phyloP scores from a whole-genome alignment of 2,797 vertebrate species.

The Micropoecilia bifurca region DNA sequence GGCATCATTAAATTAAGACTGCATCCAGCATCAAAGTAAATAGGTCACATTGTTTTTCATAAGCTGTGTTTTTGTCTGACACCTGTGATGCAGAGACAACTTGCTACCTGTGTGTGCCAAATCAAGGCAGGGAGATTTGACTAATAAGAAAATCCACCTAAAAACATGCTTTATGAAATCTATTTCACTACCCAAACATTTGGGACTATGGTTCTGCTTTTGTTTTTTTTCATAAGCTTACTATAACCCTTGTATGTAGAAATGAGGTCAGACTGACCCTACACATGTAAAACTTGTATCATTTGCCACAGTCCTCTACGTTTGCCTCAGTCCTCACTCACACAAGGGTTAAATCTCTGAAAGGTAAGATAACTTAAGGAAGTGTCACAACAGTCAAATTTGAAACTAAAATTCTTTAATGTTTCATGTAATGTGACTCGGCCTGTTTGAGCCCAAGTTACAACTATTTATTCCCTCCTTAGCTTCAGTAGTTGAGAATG shows the following conservation, averaged over 20 bases:
- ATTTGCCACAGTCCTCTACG: no score
- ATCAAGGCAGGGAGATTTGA: background rate
- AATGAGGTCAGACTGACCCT: no score
- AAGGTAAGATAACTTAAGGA: background rate
- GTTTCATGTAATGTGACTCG: slow-evolving; percentile 20
- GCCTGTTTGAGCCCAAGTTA: slow-evolving; percentile 27
- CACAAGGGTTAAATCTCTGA: background rate
- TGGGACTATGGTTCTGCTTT: background rate
- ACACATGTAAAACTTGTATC: no score
- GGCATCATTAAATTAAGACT: no score
- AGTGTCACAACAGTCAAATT: background rate
- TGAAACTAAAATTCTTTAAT: background rate
- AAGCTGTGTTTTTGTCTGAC: no score
- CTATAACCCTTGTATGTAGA: no score
- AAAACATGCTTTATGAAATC: background rate
- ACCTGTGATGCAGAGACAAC: background rate
- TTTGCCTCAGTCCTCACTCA: no score
- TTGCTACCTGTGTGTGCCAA: background rate
- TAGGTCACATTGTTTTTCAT: no score
- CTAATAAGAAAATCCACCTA: background rate
- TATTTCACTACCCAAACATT: background rate
- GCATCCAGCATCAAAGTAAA: no score
- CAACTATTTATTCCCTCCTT: background rate
- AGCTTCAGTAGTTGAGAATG: background rate
- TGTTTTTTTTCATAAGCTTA: background rate